These are phyloP conservation scores for Psococerastis gibbosa DNA, from an alignment of 2,888 invertebrate species.

Conservation along the genomic window DNA sequence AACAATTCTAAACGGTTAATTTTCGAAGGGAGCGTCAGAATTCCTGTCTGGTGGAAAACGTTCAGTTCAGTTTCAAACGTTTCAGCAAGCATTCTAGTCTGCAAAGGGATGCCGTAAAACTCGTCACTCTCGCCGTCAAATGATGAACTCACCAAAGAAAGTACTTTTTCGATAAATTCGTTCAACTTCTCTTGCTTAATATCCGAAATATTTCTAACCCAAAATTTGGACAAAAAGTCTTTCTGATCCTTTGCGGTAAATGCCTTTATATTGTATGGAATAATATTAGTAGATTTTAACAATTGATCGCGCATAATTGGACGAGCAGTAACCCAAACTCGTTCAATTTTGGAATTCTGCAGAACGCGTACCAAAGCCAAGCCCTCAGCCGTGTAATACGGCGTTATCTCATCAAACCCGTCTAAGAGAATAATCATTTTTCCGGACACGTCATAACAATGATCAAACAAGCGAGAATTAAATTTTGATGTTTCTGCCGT, in stretches of 20 bases:
- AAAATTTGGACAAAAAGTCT: not conserved
- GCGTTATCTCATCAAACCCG: constrained; percentile 11
- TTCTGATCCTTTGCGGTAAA: not conserved
- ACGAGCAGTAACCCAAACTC: not conserved
- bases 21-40: not conserved
- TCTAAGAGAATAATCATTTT: constrained; percentile 7
- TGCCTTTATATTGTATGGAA: not conserved
- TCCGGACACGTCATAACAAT: constrained; percentile 6
- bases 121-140: not conserved
- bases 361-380: not conserved
- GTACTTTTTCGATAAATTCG: constrained; percentile 1
- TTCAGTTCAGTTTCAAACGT: not conserved
- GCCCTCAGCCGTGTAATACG: constrained; percentile 1
- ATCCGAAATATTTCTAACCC: not conserved
- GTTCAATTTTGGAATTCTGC: not conserved
- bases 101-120: constrained; percentile 10
- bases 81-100: constrained; percentile 10
- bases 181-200: not conserved
- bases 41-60: not conserved
- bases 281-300: not conserved
- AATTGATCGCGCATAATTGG: not conserved
- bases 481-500: not conserved
- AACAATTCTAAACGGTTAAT: not conserved
- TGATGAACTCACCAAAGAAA: not conserved
- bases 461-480: not conserved